Percentiles rank a stretch among this genome's conserved stretches.
Conservation (phyloP, 2,888 invertebrate species). For the Acanthosepion esculentum region DNA sequence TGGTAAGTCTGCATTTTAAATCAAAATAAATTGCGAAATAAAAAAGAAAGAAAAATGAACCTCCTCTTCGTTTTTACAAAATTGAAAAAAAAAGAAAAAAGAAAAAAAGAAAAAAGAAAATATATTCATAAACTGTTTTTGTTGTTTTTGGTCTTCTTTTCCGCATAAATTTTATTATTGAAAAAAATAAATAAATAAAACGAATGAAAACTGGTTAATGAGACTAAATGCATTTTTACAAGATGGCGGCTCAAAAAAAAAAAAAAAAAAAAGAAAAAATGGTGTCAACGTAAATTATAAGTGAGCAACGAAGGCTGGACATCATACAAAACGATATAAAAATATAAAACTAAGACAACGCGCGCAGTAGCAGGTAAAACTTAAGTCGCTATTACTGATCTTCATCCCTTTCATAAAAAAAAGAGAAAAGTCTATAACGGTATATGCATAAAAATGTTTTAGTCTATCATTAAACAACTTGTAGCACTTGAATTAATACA, state of each 20-base stretch:
- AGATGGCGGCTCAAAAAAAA: not conserved
- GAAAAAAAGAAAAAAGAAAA: not conserved
- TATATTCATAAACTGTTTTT: not conserved
- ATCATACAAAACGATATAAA: not conserved
- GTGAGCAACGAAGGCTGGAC: no score
- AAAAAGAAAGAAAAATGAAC: constrained; percentile 16
- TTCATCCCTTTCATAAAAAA: not conserved
- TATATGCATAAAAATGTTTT: no score
- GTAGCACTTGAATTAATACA: no score
- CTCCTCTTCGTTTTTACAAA: not conserved
- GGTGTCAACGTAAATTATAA: not conserved
- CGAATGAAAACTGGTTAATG: not conserved
- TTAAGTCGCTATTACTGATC: not conserved
- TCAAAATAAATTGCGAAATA: constrained; percentile 47
- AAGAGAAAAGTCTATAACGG: no score
- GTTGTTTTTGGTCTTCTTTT: not conserved
- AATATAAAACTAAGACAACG: no score
- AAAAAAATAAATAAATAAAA: not conserved
- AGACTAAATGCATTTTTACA: not conserved
- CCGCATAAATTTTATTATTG: not conserved
- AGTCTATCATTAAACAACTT: no score
- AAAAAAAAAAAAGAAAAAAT: not conserved
- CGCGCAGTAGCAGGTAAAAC: no score
- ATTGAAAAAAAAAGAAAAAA: not conserved
- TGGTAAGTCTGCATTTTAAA: constrained; percentile 46